phyloP scores from a whole-genome alignment of 2,888 invertebrate genomes.

The Phyllotreta cruciferae region DNA sequence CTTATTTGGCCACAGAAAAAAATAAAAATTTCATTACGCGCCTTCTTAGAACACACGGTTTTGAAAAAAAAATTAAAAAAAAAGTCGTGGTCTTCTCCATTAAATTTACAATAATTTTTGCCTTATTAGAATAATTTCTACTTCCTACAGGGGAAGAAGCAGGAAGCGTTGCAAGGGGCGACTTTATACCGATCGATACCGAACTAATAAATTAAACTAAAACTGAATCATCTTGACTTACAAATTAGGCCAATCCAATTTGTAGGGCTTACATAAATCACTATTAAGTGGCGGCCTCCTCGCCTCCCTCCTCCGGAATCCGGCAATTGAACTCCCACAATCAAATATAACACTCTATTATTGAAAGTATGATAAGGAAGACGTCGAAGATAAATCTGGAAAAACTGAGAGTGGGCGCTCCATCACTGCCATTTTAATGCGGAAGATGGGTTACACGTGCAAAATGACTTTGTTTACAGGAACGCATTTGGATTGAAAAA shows the following conservation, averaged over 20 bases:
- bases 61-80: no score
- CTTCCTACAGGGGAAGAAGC: no score
- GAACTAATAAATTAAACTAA: neutral
- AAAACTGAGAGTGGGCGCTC: conserved; percentile 15
- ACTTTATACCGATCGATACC: conserved; percentile 46
- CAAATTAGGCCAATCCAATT: conserved; percentile 20
- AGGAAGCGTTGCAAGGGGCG: no score
- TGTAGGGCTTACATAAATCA: conserved; percentile 19
- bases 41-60: no score
- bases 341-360: conserved; percentile 24
- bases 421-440: conserved; percentile 22
- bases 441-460: conserved; percentile 12
- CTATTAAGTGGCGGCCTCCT: neutral
- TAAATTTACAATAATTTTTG: no score
- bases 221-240: conserved; percentile 9
- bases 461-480: neutral
- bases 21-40: no score
- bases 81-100: no score
- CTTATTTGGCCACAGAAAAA: no score
- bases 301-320: conserved; percentile 4
- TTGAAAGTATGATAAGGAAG: conserved; percentile 19
- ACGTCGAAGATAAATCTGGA: conserved; percentile 25
- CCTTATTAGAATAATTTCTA: no score
- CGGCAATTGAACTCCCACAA: conserved; percentile 18
- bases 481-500: neutral